Base-by-base conservation (phyloP, 2,888 invertebrate genomes). In the Agriotes lineatus region DNA sequence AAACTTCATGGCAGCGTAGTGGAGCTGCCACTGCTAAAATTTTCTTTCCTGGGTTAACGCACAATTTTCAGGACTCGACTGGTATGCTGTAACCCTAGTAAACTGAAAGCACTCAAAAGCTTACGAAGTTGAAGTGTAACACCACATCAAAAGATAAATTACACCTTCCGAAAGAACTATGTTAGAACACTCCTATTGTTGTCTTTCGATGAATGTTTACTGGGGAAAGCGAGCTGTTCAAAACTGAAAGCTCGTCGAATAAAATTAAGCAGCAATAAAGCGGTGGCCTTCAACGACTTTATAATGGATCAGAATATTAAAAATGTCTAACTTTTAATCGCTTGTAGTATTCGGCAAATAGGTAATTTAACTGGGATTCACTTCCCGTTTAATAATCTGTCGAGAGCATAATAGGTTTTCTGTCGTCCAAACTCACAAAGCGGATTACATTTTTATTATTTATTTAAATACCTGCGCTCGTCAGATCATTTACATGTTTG, bases 101-200 rank as follows among this genome's bases (percentile, higher is more conserved):
- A 52, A 30, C 16, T 33, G 52, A 33, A 52, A 52, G 52, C 52
- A 52, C 52, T 52, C 52, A 52, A 52, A 33, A 33, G 52, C 52
- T 52, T 52, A 52, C 33, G 18, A 33, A 52, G 52, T 52, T 52
- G 33, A 52, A 52, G 52, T 33, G 52, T 52, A 30, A 52, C 20
- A 48, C 52, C 52, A 16, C 52, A 52, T 52, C 19, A 52, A 52
- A 52, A 52, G 52, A 52, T 52, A 52, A 52, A 52, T 30, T 30
- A 52, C 16, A 52, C 52, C 30, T 19, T 33, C 33, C 52, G 25
- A 30, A 52, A 52, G 16, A 30, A 33, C 16, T 33, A 33, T 33
- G 33, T 52, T 52, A 52, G 14, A 33, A 52, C 52, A 33, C 33
- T 52, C 12, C 52, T 22, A 52, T 52, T 52, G n/a, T n/a, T n/a